Evolutionary conservation across 30 jellyfish, hydroid and myxozoan species (phyloP), one percentile per base, ranked within the genome.

Genomic region (Chironex yamaguchii): DNA sequence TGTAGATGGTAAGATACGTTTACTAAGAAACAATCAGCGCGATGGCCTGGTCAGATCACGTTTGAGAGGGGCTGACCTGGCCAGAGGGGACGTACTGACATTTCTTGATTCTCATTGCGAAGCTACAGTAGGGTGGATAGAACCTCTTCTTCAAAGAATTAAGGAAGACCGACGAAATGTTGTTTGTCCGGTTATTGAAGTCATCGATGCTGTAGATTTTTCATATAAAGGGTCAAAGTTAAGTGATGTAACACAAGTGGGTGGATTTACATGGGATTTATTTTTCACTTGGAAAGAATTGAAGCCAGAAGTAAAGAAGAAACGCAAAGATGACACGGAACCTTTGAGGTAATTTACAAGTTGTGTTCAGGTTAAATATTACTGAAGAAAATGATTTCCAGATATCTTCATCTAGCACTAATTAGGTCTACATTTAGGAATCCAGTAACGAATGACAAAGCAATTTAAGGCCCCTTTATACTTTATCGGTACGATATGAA

Each of bases 51-150:
- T 92, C 17, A 89, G 98, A 26, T 92, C 98, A 2, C 94, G 98
- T 1, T 66, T 92, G 26, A 83, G 81, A n/a, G 98, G 98, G 21
- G 98, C 97, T 1, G 77, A 78, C 13, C 14, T 49, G 73, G 77
- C 98, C 22, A 31, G 49, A 3, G 98, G 98, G 23, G 92, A 71
- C 11, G 98, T 87, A 13, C 80, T 92, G 1, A 92, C 95, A 0
- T 92, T 92, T 79, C 74, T 92, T 11, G 98, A 92, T 87, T 92
- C 98, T 20, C 98, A 92, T 54, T 92, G 98, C 63, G 98, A 92
- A 62, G 92, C 88, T 1, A 92, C 97, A 4, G 68, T 49, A 4
- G 98, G 98, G 32, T 92, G 98, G 98, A 58, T 80, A 2, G 97
- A 92, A 65, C 98, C 98, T 23, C 68, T 92, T 52, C 83, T 92